phyloP scores from a whole-genome alignment of 2,113 vertebrate species.

The Campylomormyrus tamandua region DNA sequence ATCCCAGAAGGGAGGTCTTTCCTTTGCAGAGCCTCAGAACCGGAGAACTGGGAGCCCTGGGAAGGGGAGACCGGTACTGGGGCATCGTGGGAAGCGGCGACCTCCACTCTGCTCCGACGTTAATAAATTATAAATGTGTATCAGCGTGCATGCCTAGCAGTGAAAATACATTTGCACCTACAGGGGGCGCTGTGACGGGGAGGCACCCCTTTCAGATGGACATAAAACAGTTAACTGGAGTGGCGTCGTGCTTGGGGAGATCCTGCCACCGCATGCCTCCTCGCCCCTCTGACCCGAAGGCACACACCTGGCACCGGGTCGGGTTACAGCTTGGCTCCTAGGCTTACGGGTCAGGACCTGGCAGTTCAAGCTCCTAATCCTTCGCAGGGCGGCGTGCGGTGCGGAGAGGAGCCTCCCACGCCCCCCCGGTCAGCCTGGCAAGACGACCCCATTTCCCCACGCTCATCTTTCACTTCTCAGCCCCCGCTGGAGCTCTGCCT shows the following conservation, averaged over 20 bases:
- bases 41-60: background rate
- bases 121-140: background rate
- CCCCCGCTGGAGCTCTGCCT: constrained; percentile 53
- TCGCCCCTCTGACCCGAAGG: constrained; percentile 78
- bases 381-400: constrained; percentile 61
- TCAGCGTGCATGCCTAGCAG: background rate
- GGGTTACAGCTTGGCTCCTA: constrained; percentile 76
- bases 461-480: constrained; percentile 18
- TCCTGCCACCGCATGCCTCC: constrained; percentile 60
- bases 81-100: background rate
- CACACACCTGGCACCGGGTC: constrained; percentile 91
- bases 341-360: constrained; percentile 78
- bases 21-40: background rate
- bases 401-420: constrained; percentile 47
- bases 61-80: background rate
- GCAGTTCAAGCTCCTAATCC: constrained; percentile 68
- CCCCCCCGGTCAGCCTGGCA: constrained; percentile 44
- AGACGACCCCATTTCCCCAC: constrained; percentile 37
- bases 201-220: constrained; percentile 21
- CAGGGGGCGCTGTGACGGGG: background rate
- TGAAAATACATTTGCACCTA: background rate
- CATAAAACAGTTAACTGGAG: constrained; percentile 60
- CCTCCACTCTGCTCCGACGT: background rate
- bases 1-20: background rate
- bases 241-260: constrained; percentile 10